Conservation (phyloP, 1,140 invertebrate genomes). For the Ips typographus region DNA sequence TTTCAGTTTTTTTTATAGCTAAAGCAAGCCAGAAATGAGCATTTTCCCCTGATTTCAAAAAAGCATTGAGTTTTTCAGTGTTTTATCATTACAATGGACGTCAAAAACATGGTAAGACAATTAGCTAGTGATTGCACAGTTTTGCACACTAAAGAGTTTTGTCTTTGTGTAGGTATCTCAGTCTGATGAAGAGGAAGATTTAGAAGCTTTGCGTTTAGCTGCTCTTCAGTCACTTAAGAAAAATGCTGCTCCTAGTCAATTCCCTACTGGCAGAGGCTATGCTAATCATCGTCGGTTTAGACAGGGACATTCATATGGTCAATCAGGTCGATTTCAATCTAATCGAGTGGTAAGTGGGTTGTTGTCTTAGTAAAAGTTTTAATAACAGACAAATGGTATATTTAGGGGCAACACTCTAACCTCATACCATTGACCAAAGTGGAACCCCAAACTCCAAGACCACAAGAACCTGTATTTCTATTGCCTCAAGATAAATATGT, state of each 20-base stretch:
- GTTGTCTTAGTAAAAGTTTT: not conserved
- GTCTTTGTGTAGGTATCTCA: conserved; percentile 21
- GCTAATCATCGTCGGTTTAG: not conserved
- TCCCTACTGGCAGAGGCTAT: not conserved
- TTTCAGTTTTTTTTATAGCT: too few relatives aligned
- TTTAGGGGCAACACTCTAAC: not conserved
- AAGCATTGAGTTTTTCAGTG: too few relatives aligned
- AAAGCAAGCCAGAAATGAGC: too few relatives aligned
- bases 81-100: too few relatives aligned
- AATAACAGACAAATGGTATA: not conserved
- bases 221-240: conserved; percentile 48
- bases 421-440: not conserved
- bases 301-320: not conserved
- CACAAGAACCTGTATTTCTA: conserved; percentile 37
- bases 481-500: conserved; percentile 45
- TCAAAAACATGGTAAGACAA: too few relatives aligned
- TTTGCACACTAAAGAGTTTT: too few relatives aligned
- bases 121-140: too few relatives aligned
- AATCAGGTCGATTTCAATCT: not conserved
- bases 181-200: conserved; percentile 51
- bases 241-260: conserved; percentile 15
- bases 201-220: conserved; percentile 49
- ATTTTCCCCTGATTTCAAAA: too few relatives aligned
- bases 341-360: not conserved
- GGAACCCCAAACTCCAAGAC: not conserved